These are phyloP conservation scores for Trigoniulus corallinus DNA, from an alignment of 1,140 invertebrate species.

Conservation along the genomic window DNA sequence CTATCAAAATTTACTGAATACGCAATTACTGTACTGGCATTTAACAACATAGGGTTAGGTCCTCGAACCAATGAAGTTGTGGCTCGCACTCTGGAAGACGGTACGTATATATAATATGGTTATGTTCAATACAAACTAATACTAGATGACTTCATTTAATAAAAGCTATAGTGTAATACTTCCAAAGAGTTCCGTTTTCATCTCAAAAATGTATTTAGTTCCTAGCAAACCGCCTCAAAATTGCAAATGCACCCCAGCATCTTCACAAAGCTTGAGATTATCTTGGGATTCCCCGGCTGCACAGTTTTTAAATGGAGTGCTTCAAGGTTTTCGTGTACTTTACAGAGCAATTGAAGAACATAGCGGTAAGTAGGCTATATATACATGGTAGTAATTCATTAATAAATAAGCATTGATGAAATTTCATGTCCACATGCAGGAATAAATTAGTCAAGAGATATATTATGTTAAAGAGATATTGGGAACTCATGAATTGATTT, in stretches of 20 bases:
- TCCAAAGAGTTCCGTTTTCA: slow-evolving; percentile 1
- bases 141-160: too few species aligned
- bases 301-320: slow-evolving; percentile 36
- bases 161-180: too few species aligned
- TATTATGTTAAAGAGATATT: too few species aligned
- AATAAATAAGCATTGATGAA: slow-evolving; percentile 7
- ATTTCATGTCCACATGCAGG: not conserved
- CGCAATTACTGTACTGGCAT: slow-evolving; percentile 86
- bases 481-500: slow-evolving; percentile 17
- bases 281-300: slow-evolving; percentile 27
- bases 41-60: slow-evolving; percentile 83
- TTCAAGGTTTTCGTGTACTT: slow-evolving; percentile 36
- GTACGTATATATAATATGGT: slow-evolving; percentile 43
- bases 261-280: slow-evolving; percentile 25
- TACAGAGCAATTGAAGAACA: slow-evolving; percentile 24
- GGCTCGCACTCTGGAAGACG: slow-evolving; percentile 88
- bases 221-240: slow-evolving; percentile 28
- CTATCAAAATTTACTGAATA: slow-evolving; percentile 67
- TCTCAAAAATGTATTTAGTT: slow-evolving; percentile 19
- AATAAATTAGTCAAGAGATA: too few species aligned
- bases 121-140: slow-evolving; percentile 14
- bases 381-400: not conserved
- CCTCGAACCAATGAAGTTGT: slow-evolving; percentile 76
- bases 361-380: too few species aligned
- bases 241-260: slow-evolving; percentile 24